Percentiles rank a stretch among this genome's conserved stretches.
These are phyloP conservation scores for Nasonia oneida DNA, from an alignment of 2,888 invertebrate species.

Conservation along the genomic window DNA sequence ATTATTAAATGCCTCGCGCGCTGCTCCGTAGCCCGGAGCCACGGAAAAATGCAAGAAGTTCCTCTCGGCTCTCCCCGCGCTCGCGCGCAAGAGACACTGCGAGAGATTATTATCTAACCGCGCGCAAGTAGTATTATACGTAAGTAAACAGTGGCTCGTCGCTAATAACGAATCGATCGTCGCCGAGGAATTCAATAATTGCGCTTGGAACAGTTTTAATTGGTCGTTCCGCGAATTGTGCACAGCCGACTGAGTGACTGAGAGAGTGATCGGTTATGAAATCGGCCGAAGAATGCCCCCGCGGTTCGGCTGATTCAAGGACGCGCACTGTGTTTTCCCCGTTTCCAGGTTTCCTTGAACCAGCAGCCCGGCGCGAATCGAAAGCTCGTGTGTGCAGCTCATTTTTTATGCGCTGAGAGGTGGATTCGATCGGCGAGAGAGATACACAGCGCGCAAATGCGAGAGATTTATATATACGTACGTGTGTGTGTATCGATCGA, in stretches of 20 bases:
- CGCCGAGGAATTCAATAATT: slow-evolving; percentile 62
- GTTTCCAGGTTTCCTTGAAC: slow-evolving; percentile 40
- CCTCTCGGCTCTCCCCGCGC: neutral
- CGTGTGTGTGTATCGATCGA: neutral
- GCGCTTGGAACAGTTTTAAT: slow-evolving; percentile 63
- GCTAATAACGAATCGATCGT: slow-evolving; percentile 50
- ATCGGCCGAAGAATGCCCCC: slow-evolving; percentile 65
- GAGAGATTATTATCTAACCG: slow-evolving; percentile 42
- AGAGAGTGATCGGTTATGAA: slow-evolving; percentile 63
- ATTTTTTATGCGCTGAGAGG: slow-evolving; percentile 19
- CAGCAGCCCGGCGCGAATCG: slow-evolving; percentile 8
- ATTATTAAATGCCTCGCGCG: slow-evolving; percentile 55
- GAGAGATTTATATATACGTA: slow-evolving; percentile 52
- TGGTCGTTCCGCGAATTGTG: slow-evolving; percentile 65
- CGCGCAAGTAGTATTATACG: neutral
- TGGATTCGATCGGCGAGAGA: neutral
- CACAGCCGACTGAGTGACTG: slow-evolving; percentile 50
- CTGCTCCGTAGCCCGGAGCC: slow-evolving; percentile 9
- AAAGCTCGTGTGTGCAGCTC: neutral
- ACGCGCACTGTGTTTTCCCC: neutral
- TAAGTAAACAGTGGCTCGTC: slow-evolving; percentile 1
- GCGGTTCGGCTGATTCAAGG: slow-evolving; percentile 62
- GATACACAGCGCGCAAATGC: slow-evolving; percentile 2
- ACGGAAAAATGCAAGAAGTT: slow-evolving; percentile 39
- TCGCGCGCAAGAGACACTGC: neutral